These are phyloP conservation scores for Tipula unca DNA, from an alignment of 2,888 invertebrate genomes.

Conservation along the genomic window DNA sequence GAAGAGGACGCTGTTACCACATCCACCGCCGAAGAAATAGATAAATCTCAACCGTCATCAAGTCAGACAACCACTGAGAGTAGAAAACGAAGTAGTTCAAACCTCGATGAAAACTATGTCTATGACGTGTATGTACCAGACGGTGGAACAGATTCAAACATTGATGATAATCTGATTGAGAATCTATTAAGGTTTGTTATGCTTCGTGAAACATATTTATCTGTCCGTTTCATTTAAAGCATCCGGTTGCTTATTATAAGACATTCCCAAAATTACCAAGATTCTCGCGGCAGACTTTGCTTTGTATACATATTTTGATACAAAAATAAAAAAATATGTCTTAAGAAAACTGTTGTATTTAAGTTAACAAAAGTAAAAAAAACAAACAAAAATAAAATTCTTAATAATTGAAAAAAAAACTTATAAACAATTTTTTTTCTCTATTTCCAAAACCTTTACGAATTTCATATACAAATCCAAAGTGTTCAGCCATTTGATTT, in stretches of 20 bases:
- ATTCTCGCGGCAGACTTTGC: not conserved
- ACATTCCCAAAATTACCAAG: not conserved
- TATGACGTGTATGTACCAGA: constrained; percentile 56
- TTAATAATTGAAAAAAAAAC: not conserved
- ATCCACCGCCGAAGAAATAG: constrained; percentile 26
- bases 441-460: not conserved
- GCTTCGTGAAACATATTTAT: constrained; percentile 15
- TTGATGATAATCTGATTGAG: constrained; percentile 34
- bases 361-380: not conserved
- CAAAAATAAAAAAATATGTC: not conserved
- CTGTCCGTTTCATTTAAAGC: constrained; percentile 15
- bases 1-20: constrained; percentile 21
- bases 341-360: not conserved
- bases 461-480: not conserved
- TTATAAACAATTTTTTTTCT: not conserved
- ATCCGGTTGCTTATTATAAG: not conserved
- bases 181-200: constrained; percentile 37
- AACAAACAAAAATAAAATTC: not conserved
- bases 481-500: constrained; percentile 36
- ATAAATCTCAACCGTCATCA: constrained; percentile 23
- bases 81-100: not conserved
- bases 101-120: constrained; percentile 43
- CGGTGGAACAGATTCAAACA: constrained; percentile 42
- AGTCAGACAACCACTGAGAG: constrained; percentile 27
- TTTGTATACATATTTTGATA: not conserved